Base-by-base conservation (phyloP, 2,113 vertebrate genomes). In the Gadus macrocephalus region DNA sequence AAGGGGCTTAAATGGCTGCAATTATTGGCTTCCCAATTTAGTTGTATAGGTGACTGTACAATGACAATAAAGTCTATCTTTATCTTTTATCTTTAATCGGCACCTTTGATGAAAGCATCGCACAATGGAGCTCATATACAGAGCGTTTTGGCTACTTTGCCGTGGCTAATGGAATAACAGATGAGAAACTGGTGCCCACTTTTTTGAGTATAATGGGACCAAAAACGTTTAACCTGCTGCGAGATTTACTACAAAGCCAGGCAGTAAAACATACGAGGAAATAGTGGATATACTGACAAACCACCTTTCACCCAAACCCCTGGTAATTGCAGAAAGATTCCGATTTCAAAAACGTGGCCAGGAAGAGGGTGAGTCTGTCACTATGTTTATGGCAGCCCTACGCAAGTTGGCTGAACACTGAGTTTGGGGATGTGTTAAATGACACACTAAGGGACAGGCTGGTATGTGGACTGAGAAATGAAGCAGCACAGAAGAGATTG, bases 191-290 rank as follows among this genome's bases (percentile, higher is more conserved):
- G 25, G 25, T 25, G 25, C 59, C 59, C 59, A 61, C 38, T 42
- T 42, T 42, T 42, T 42, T 42, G 38, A 42, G 38, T 42, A 11
- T 42, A 11, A 42, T 42, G 11, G 38, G 38, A 6, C 5, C 59
- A 61, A 61, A 22, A n/a, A 61, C 59, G 15, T 59, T 59, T 59
- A 59, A 59, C 58, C 58, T 59, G 58, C 58, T 59, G n/a, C n/a
- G 58, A 15, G 2, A 59, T 15, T 15, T 59, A 12, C 58, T 15
- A 59, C 58, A 59, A 59, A 59, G 58, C 58, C 58, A 59, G 58
- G 58, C 58, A 17, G 16, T 59, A 59, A 59, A 59, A 59, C 58
- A 59, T 59, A 17, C 58, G n/a, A 59, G n/a, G 58, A 59, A 59
- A 59, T 59, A 25, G 11, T 25, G 7, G 61, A 4, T 15, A 20